Evolutionary conservation across 2,888 invertebrate species (phyloP), one percentile per base, ranked within the genome.

Genomic region (Calameuta pallipes): DNA sequence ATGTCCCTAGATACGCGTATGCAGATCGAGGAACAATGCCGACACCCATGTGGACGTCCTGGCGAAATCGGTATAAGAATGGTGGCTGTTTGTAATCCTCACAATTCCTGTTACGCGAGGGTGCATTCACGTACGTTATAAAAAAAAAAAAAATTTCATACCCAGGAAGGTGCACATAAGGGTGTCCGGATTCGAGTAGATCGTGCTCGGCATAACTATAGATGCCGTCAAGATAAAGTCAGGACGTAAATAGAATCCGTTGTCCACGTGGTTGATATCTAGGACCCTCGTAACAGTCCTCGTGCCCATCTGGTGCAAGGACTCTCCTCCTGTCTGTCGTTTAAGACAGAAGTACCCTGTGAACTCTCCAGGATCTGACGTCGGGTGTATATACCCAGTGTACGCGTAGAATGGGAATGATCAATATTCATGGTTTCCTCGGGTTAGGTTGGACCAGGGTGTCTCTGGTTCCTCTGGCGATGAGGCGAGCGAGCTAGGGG

Each of bases 181-280:
- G 56, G 23, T 56, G 56, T 56, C 56, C 56, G 56, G 23, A 56
- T 56, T 56, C 34, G 71, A 85, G 86, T 80, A 83, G 85, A 84
- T 90, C 90, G 90, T 90, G 90, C 88, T 84, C 82, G 76, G 90
- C 89, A 90, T 90, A 90, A 90, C 88, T 89, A 89, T 89, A 89
- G 90, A 89, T 90, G 86, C 82, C 84, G 86, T 89, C 87, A 87
- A 89, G 90, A 90, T 90, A 90, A 85, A 85, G 87, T 84, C 71
- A 75, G 81, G 33, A 34, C 83, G 85, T 87, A 89, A 89, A 90
- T 87, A 84, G 87, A 86, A 77, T 73, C 73, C 75, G 35, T 74
- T 71, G 70, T 74, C 71, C 76, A 74, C 75, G 75, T 75, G 78
- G 76, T 74, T 68, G 79, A 56, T 56, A 56, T 56, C 56, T 56